Evolutionary conservation across 1,140 invertebrate genomes (phyloP).

Genomic region (Camponotus vicinus): DNA sequence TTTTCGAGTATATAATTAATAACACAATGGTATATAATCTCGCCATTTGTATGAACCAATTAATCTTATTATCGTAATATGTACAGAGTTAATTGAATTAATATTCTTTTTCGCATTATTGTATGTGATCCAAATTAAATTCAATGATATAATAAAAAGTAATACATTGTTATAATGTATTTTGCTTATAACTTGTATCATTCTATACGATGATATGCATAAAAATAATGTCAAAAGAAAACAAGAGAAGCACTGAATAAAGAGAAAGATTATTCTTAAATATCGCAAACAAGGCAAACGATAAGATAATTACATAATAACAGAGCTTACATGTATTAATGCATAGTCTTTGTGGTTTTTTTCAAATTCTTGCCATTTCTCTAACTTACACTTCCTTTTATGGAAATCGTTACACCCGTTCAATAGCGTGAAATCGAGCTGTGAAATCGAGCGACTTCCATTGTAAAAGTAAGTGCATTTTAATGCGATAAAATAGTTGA

Average conservation of each 20-base stretch:
- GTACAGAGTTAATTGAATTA: slow-evolving; percentile 13
- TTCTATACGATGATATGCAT: background rate
- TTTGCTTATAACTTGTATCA: background rate
- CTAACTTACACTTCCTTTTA: slow-evolving; percentile 29
- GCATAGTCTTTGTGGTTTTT: background rate
- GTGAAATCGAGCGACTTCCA: slow-evolving; percentile 50
- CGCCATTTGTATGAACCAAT: background rate
- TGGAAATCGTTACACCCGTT: slow-evolving; percentile 43
- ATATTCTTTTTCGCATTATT: background rate
- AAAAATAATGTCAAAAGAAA: background rate
- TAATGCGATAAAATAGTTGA: slow-evolving; percentile 56
- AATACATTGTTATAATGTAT: background rate
- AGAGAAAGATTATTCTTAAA: slow-evolving; percentile 2
- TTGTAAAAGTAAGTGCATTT: slow-evolving; percentile 51
- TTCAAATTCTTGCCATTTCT: slow-evolving; percentile 17
- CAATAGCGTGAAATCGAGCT: slow-evolving; percentile 45
- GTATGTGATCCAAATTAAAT: background rate
- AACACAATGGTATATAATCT: slow-evolving; percentile 11
- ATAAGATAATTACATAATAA: slow-evolving; percentile 33
- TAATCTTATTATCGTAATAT: slow-evolving; percentile 45
- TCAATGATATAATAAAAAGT: background rate
- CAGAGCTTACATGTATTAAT: background rate
- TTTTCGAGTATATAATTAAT: background rate
- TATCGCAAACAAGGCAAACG: background rate
- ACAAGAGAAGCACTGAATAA: slow-evolving; percentile 4